These are phyloP conservation scores for Ganaspis brasiliensis DNA, from an alignment of 2,888 invertebrate species.

Conservation along the genomic window DNA sequence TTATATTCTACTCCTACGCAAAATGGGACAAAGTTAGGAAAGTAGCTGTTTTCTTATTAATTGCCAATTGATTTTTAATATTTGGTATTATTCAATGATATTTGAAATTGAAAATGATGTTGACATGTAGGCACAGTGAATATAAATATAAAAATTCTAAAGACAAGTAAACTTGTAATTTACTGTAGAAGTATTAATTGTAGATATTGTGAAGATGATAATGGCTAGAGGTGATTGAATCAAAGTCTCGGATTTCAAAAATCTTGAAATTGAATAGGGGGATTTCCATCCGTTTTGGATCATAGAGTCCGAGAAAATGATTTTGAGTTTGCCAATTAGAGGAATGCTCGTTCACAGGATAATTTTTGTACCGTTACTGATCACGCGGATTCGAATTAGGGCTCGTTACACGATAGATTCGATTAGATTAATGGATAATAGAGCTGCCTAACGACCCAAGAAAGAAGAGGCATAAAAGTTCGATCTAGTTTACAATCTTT, in stretches of 20 bases:
- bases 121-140: too few species aligned
- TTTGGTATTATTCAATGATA: neutral
- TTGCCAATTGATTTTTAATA: neutral
- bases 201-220: neutral
- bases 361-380: conserved; percentile 70
- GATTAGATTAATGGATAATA: conserved; percentile 69
- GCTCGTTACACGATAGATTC: conserved; percentile 70
- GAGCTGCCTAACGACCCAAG: conserved; percentile 63
- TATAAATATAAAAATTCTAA: too few species aligned
- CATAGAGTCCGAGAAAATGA: conserved; percentile 51
- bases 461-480: conserved; percentile 60
- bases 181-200: too few species aligned
- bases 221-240: neutral
- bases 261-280: neutral
- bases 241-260: neutral
- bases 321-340: conserved; percentile 62
- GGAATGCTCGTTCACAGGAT: conserved; percentile 58
- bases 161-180: too few species aligned
- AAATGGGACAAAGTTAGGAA: conserved; percentile 16
- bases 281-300: neutral
- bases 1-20: conserved; percentile 17
- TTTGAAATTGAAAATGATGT: too few species aligned
- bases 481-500: conserved; percentile 25
- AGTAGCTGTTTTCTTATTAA: neutral
- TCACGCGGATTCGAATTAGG: conserved; percentile 66